phyloP scores from a whole-genome alignment of 2,888 invertebrate genomes.

The Abscondita cerata region DNA sequence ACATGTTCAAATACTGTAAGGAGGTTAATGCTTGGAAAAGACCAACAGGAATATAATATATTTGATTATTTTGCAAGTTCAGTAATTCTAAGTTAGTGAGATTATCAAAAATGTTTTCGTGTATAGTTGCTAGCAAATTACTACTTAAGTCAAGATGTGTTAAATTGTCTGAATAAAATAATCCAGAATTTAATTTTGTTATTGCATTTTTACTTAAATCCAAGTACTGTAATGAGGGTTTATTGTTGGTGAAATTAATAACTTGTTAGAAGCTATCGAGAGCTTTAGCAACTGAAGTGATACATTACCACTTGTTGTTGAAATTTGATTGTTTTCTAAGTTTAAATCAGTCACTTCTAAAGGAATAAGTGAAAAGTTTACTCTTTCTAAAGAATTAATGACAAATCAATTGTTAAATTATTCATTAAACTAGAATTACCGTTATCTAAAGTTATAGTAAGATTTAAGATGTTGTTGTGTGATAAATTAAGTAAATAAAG shows the following conservation, averaged over 20 bases:
- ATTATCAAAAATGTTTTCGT: constrained; percentile 4
- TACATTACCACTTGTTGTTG: too few species aligned
- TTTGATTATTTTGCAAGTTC: constrained; percentile 10
- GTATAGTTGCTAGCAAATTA: constrained; percentile 2
- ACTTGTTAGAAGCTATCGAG: too few species aligned
- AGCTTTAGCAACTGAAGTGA: too few species aligned
- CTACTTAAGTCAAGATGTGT: not conserved
- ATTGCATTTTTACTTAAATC: constrained; percentile 15
- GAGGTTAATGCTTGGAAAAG: constrained; percentile 7
- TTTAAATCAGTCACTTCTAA: too few species aligned
- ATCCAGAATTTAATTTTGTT: not conserved
- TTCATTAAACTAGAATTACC: too few species aligned
- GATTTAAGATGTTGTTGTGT: not conserved
- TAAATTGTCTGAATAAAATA: not conserved
- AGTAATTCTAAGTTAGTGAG: not conserved
- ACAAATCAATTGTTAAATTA: too few species aligned
- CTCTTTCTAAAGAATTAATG: too few species aligned
- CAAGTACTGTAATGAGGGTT: not conserved
- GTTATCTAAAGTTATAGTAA: not conserved
- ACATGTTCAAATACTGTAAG: constrained; percentile 11
- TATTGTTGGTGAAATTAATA: not conserved
- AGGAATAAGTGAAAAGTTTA: too few species aligned
- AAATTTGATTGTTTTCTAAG: too few species aligned
- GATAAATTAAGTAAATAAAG: constrained; percentile 7
- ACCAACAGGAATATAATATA: constrained; percentile 15